Evolutionary conservation across 2,888 invertebrate species (phyloP), one percentile per base, ranked within the genome.

Genomic region (Mimas tiliae): DNA sequence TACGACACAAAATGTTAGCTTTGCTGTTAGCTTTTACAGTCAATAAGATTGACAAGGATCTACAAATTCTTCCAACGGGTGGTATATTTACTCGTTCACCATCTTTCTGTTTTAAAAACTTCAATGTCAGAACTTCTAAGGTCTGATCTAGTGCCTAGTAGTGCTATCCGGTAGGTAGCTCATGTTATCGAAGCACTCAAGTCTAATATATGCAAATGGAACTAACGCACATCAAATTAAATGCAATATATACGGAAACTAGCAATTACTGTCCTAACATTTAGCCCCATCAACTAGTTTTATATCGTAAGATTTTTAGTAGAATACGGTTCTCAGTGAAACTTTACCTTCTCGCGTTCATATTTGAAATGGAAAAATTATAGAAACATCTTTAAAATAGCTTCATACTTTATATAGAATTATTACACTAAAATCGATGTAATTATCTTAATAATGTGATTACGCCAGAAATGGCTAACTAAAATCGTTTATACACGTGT

Each of bases 181-280:
- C 65, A 69, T 68, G 65, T 71, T 71, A 73, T 70, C 68, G 52
- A 14, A 63, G 47, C 50, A 65, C 64, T 67, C 55, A 70, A 67
- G 67, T 70, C 70, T 72, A 71, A 74, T 69, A 69, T 73, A 74
- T 74, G 79, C 65, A 75, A 77, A 79, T 72, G 68, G 65, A 77
- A 72, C 69, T 55, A 27, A 68, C 68, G 58, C 71, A 69, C 68
- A 67, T 58, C 48, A 34, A 62, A 65, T 12, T 63, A 6, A 65
- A 62, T 70, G 62, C 19, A 33, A 66, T 72, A 68, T 66, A 74
- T 78, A 77, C 69, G 71, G 67, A 75, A 70, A 77, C 74, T 38
- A 51, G 38, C 16, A 51, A 52, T 48, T 33, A 34, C 33, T 51
- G 51, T 38, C 48, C 34, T 38, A 62, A 62, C 48, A 53, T 45